Evolutionary conservation across 2,797 vertebrate genomes (phyloP).

Genomic region (Eulemur mongoz): DNA sequence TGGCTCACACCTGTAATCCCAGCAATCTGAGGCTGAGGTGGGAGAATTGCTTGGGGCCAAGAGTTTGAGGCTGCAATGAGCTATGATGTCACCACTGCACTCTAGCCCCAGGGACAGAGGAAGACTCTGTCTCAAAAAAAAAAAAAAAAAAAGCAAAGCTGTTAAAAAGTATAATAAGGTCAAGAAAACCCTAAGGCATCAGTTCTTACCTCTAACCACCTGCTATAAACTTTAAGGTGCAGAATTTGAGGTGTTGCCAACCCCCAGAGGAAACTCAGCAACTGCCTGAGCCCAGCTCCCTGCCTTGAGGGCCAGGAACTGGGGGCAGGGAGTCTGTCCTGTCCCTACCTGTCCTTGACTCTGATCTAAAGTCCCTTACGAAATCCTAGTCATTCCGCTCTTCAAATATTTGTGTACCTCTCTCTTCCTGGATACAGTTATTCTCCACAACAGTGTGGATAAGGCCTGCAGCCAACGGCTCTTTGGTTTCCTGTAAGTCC

Average conservation of each 20-base stretch:
- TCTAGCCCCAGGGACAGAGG: not conserved
- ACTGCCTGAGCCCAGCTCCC: not conserved
- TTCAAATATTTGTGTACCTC: conserved; percentile 41
- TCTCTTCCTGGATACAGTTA: not conserved
- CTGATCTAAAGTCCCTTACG: not conserved
- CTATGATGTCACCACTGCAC: not conserved
- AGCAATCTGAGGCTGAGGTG: not conserved
- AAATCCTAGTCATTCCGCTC: not conserved
- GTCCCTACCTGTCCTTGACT: not conserved
- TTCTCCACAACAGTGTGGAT: not conserved
- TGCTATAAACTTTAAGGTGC: not conserved
- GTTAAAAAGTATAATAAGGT: not conserved
- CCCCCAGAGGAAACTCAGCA: not conserved
- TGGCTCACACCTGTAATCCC: not conserved
- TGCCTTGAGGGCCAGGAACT: not conserved
- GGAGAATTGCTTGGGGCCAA: not conserved
- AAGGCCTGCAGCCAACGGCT: not conserved
- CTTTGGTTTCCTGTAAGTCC: not conserved
- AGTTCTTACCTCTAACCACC: not conserved
- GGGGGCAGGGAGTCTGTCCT: not conserved
- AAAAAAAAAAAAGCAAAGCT: not conserved
- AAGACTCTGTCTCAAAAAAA: not conserved
- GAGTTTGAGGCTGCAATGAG: not conserved
- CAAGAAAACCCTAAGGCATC: not conserved
- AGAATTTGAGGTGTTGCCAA: not conserved